A percentile compares a stretch with the other conserved stretches of the same genome.
phyloP scores from a whole-genome alignment of 2,888 invertebrate species.

The Drosophila mimetica region DNA sequence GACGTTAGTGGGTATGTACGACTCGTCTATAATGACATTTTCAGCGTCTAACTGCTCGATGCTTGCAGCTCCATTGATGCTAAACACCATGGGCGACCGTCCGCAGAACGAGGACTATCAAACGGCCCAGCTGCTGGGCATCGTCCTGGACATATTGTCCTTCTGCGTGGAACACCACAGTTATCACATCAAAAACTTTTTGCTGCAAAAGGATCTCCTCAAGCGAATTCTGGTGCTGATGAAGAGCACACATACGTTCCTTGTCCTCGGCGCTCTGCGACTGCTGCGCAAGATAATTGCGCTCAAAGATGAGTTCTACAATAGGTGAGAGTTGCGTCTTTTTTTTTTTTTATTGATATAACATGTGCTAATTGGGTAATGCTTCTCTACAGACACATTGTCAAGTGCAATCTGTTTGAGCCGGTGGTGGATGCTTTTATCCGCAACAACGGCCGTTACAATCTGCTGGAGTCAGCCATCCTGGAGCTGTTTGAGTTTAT shows the following conservation, averaged over 20 bases:
- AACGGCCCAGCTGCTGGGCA: slow-evolving; percentile 96
- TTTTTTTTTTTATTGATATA: neutral
- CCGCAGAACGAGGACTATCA: slow-evolving; percentile 97
- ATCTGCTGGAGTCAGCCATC: slow-evolving; percentile 99
- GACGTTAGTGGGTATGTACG: slow-evolving; percentile 92
- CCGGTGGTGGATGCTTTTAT: slow-evolving; percentile 98
- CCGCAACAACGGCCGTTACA: slow-evolving; percentile 98
- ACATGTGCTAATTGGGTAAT: neutral
- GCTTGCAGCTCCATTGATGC: slow-evolving; percentile 92
- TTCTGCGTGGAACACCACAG: slow-evolving; percentile 99
- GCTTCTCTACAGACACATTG: slow-evolving; percentile 89
- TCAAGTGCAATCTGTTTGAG: slow-evolving; percentile 96
- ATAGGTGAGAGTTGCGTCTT: slow-evolving; percentile 84
- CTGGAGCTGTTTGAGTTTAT: slow-evolving; percentile 99
- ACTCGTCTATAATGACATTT: no score
- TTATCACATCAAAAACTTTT: slow-evolving; percentile 99
- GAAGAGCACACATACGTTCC: slow-evolving; percentile 98
- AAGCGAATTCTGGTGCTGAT: slow-evolving; percentile 97
- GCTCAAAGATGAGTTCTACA: slow-evolving; percentile 99
- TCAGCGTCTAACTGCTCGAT: neutral
- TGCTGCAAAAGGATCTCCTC: slow-evolving; percentile 97
- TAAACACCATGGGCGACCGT: slow-evolving; percentile 95
- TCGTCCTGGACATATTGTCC: slow-evolving; percentile 97
- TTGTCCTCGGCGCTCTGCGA: slow-evolving; percentile 97
- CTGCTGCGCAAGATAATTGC: slow-evolving; percentile 99